Evolutionary conservation across 2,113 vertebrate genomes (phyloP).

Genomic region (Hemiprocne comata): DNA sequence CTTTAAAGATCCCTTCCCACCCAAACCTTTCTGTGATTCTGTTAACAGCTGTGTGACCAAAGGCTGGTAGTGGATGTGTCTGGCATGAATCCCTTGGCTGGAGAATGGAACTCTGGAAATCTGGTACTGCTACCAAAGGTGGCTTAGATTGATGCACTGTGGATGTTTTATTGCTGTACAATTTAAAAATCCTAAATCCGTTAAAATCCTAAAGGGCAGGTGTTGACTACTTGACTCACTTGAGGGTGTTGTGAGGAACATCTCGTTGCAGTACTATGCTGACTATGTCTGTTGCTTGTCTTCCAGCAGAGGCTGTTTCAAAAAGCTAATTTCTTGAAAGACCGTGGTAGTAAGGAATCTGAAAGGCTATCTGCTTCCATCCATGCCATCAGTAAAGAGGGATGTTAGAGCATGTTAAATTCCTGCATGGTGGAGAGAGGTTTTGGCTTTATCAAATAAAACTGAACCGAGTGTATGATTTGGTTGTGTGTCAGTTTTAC

Average conservation of each 20-base stretch:
- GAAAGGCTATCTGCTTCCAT: neutral
- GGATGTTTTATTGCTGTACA: neutral
- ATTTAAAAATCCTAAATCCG: neutral
- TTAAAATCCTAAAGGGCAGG: neutral
- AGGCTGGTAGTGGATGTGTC: neutral
- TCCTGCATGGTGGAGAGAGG: neutral
- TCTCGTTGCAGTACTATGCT: accelerated
- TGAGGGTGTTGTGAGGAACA: neutral
- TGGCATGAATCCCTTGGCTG: neutral
- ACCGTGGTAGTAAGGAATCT: neutral
- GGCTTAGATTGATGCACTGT: neutral
- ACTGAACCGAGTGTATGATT: neutral
- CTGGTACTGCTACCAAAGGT: neutral
- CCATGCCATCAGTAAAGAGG: neutral
- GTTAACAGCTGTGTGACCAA: neutral
- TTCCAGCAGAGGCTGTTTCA: neutral
- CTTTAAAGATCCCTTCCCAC: neutral
- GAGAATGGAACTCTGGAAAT: neutral
- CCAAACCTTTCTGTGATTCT: neutral
- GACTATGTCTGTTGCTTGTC: neutral
- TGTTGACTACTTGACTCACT: neutral
- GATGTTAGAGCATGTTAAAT: neutral
- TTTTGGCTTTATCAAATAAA: neutral
- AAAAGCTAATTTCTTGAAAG: neutral
- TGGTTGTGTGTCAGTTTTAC: neutral